A percentile compares a stretch with the other conserved stretches of the same genome.
Evolutionary conservation across 2,888 invertebrate species (phyloP).

Genomic region (Volucella inflata): DNA sequence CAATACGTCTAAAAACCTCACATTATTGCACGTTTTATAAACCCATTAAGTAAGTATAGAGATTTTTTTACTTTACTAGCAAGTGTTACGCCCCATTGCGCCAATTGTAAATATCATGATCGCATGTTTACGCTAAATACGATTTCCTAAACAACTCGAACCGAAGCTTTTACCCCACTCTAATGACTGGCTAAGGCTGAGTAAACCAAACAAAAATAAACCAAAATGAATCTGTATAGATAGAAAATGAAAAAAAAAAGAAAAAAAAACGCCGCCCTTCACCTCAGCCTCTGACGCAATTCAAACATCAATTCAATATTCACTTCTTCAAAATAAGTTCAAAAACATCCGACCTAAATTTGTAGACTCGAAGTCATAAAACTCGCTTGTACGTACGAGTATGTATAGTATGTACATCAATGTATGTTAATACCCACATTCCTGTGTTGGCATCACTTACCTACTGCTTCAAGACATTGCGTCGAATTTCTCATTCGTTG

Average conservation of each 20-base stretch:
- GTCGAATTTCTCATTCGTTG: neutral
- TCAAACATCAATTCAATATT: neutral
- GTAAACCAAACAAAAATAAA: neutral
- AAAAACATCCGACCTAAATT: neutral
- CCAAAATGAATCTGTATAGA: neutral
- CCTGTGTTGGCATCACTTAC: slow-evolving; percentile 17
- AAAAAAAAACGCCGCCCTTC: slow-evolving; percentile 8
- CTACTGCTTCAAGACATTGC: slow-evolving; percentile 4
- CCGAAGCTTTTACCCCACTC: neutral
- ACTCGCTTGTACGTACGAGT: neutral
- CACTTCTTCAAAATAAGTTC: neutral
- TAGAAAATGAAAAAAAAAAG: slow-evolving; percentile 14
- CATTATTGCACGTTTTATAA: too few relatives aligned
- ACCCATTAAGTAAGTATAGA: neutral
- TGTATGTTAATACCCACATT: neutral
- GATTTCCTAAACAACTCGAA: neutral
- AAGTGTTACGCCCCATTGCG: neutral
- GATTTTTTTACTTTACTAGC: neutral
- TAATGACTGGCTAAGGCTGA: neutral
- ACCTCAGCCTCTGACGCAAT: slow-evolving; percentile 9
- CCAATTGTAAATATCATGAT: slow-evolving; percentile 14
- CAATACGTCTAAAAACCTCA: too few relatives aligned
- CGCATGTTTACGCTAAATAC: neutral
- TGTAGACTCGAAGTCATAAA: neutral
- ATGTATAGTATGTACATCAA: too few relatives aligned